A percentile compares a stretch with the other conserved stretches of the same genome.
Evolutionary conservation across 2,113 vertebrate genomes (phyloP).

Genomic region (Xiphias gladius): DNA sequence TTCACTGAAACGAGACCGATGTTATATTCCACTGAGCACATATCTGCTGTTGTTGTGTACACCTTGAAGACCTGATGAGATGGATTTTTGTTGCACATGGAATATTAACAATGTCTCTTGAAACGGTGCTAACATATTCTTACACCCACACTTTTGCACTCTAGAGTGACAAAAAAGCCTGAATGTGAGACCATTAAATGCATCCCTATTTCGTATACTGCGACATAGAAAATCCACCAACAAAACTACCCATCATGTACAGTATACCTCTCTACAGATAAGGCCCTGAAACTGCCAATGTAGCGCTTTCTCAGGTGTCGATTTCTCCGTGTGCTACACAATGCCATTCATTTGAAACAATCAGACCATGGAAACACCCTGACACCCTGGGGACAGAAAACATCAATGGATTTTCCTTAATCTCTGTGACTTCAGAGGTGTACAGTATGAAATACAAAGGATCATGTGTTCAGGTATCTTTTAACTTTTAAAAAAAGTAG

Average conservation of each 20-base stretch:
- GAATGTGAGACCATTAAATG: constrained; percentile 16
- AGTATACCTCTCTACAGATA: not conserved
- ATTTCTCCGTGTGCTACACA: constrained; percentile 47
- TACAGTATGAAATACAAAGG: constrained; percentile 3
- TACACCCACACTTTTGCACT: constrained; percentile 12
- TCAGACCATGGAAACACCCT: constrained; percentile 21
- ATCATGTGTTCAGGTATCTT: constrained; percentile 21
- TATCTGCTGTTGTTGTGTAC: constrained; percentile 12
- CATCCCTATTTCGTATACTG: not conserved
- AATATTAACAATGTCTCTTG: constrained; percentile 23
- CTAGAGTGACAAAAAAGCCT: constrained; percentile 8
- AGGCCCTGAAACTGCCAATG: constrained; percentile 31
- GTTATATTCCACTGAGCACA: constrained; percentile 22
- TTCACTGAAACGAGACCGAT: constrained; percentile 40
- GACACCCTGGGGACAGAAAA: constrained; percentile 24
- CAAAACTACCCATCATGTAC: not conserved
- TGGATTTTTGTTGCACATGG: constrained; percentile 35
- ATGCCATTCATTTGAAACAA: constrained; percentile 48
- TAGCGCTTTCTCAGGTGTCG: constrained; percentile 60
- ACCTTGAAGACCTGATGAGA: constrained; percentile 15
- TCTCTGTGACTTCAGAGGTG: constrained; percentile 48
- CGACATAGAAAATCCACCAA: not conserved
- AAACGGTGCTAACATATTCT: constrained; percentile 30
- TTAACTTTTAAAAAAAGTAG: constrained; percentile 16
- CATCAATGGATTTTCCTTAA: constrained; percentile 57